Base-by-base conservation (phyloP, 2,888 invertebrate species). In the Cyclophora albipunctata region DNA sequence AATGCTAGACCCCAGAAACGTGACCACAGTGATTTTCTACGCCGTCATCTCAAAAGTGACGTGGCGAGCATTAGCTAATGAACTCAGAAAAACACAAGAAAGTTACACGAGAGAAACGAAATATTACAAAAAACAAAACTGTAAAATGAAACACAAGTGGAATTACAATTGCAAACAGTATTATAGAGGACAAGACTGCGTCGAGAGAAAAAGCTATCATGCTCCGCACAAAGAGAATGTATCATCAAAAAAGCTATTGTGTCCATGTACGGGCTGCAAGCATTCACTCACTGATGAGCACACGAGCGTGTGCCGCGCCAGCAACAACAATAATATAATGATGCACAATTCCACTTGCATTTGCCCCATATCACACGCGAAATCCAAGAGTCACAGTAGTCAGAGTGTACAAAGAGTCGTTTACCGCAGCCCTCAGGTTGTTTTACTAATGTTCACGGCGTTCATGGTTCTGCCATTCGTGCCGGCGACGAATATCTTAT, bases 401-500 rank as follows among this genome's bases (percentile, higher is more conserved):
- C 20, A 20, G 20, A 68, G 60, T 58, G 64, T 75, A 59, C 76
- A 71, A 50, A 81, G 69, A 59, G 73, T 71, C 61, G 73, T 77
- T 63, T 74, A 82, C 69, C 76, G 78, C 61, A 82, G 80, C 65
- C 76, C 88, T 59, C 79, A 81, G 74, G 81, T 83, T 59, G 82
- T 89, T 54, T 67, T 83, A 67, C 75, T 93, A 54, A 90, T 93
- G 81, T 91, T 93, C 63, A 88, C 93, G 60, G 92, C 94, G 48
- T 92, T 98, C 73, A 91, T 98, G 75, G 92, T 95, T 62, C 90
- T 98, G 65, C 98, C 98, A 56, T 98, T 98, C 88, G 90, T 98
- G 72, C 98, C 98, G 59, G 98, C 98, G 58, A 95, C 96, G 68
- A 99, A 99, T 91, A 89, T 98, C 67, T 94, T 98, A 84, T 98